Percentiles rank a stretch among this genome's conserved stretches.
Evolutionary conservation across 2,888 invertebrate genomes (phyloP).

Genomic region (Phortica okadai): DNA sequence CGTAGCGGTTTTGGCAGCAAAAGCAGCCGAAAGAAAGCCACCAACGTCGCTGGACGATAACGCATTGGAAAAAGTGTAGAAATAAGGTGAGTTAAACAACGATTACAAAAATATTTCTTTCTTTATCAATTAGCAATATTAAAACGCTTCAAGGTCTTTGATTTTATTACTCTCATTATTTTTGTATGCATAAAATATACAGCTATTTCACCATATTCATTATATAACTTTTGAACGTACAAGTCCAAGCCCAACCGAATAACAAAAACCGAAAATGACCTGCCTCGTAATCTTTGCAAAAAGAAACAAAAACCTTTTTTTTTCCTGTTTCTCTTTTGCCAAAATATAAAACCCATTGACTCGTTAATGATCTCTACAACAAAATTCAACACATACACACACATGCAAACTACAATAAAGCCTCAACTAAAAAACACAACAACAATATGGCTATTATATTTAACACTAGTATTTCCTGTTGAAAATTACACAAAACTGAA

Average conservation of each 20-base stretch:
- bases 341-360: conserved; percentile 23
- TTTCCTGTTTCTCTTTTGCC: background rate
- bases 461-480: conserved; percentile 31
- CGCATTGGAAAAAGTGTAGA: conserved; percentile 6
- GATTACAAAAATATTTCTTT: conserved; percentile 17
- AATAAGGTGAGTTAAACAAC: conserved; percentile 47
- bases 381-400: background rate
- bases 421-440: background rate
- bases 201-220: background rate
- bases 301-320: background rate
- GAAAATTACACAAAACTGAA: background rate
- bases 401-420: background rate
- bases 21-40: background rate
- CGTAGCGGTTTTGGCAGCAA: background rate
- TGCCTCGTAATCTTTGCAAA: background rate
- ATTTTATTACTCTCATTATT: background rate
- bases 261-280: background rate
- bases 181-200: background rate
- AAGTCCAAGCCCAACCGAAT: background rate
- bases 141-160: conserved; percentile 17
- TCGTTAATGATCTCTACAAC: conserved; percentile 25
- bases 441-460: conserved; percentile 27
- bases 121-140: conserved; percentile 1
- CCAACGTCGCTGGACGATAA: conserved; percentile 50
- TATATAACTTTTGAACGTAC: background rate